Conservation (phyloP, 2,113 vertebrate species). For the Archocentrus centrarchus region DNA sequence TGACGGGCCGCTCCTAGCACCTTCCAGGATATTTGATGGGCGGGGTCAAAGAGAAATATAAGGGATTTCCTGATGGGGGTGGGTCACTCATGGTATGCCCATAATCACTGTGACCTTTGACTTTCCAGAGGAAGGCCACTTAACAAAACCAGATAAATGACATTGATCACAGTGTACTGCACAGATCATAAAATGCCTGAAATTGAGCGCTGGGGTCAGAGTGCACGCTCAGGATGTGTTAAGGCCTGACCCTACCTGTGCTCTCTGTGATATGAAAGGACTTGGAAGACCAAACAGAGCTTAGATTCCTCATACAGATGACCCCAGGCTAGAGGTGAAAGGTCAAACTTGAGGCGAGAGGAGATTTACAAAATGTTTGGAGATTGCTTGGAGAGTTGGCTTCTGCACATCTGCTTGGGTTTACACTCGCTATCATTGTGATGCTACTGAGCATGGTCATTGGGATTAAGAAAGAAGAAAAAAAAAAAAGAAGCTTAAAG, state of each 20-base stretch:
- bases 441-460: neutral
- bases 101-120: conserved; percentile 62
- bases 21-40: conserved; percentile 51
- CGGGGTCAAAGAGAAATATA: conserved; percentile 18
- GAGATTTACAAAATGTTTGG: conserved; percentile 10
- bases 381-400: neutral
- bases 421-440: neutral
- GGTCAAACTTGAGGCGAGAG: conserved; percentile 28
- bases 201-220: conserved; percentile 43
- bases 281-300: conserved; percentile 5
- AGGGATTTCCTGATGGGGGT: neutral
- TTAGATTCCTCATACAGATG: conserved; percentile 2
- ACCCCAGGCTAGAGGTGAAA: conserved; percentile 1
- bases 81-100: conserved; percentile 11
- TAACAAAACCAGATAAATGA: conserved; percentile 33
- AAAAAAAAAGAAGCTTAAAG: neutral
- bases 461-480: no score
- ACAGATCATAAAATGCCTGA: conserved; percentile 57
- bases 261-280: conserved; percentile 36
- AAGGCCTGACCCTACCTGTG: conserved; percentile 11
- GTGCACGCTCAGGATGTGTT: conserved; percentile 15
- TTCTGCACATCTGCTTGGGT: conserved; percentile 28
- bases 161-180: conserved; percentile 66
- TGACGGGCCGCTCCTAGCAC: conserved; percentile 59
- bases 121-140: conserved; percentile 25